These are phyloP conservation scores for Mallateleia sp. DNA, from an alignment of 2,888 invertebrate genomes.

Conservation along the genomic window DNA sequence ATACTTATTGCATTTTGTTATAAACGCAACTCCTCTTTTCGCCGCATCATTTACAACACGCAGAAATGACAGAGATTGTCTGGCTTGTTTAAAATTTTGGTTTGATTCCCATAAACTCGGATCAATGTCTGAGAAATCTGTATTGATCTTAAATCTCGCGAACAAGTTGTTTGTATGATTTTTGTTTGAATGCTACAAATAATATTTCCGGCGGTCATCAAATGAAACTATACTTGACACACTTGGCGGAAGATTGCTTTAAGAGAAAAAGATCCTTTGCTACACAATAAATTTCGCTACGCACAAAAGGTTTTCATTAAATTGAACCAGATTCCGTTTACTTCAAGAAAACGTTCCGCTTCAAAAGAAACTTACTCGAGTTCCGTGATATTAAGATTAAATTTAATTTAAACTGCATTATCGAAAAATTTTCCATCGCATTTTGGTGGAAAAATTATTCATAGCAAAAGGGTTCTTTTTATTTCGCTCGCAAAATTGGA, in stretches of 20 bases:
- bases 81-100: too few relatives aligned
- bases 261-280: constrained; percentile 36
- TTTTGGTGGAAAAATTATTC: background rate
- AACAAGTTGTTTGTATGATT: too few relatives aligned
- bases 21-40: too few relatives aligned
- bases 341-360: constrained; percentile 25
- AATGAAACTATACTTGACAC: too few relatives aligned
- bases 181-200: too few relatives aligned
- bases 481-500: background rate
- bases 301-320: constrained; percentile 50
- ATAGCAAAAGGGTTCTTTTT: background rate
- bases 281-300: constrained; percentile 8
- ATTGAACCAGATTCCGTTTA: constrained; percentile 40
- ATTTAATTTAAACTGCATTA: constrained; percentile 2
- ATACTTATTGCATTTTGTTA: too few relatives aligned
- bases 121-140: too few relatives aligned
- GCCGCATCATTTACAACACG: too few relatives aligned
- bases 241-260: constrained; percentile 46
- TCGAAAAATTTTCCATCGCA: constrained; percentile 18
- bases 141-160: too few relatives aligned
- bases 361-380: constrained; percentile 10
- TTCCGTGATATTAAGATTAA: constrained; percentile 31
- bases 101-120: too few relatives aligned
- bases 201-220: too few relatives aligned
- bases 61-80: too few relatives aligned